Evolutionary conservation across 2,888 invertebrate species (phyloP), one percentile per base, ranked within the genome.

Genomic region (Tetragnatha montana): DNA sequence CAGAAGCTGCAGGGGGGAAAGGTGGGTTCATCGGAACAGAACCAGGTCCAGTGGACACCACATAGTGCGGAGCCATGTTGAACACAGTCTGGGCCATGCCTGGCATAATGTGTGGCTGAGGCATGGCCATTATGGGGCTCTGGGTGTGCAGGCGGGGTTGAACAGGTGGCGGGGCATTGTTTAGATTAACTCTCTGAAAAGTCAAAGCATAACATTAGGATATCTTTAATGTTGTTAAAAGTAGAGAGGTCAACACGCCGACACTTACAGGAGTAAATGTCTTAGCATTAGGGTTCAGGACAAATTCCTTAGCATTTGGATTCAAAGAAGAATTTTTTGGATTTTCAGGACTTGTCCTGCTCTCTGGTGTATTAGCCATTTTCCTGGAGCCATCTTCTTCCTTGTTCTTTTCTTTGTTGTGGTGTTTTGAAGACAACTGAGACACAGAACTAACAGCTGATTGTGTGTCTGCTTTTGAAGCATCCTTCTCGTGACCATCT

Each of bases 281-380:
- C 93, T 97, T 97, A 83, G 97, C 96, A 91, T 96, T 96, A n/a
- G 98, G 97, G 95, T 97, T 98, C 93, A 95, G 94, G 84, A 95
- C 95, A 93, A 98, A 98, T 94, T 97, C 97, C 94, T 97, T 97
- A 76, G 97, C 97, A 93, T 97, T 96, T 85, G 97, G 97, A 95
- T 97, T 97, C 92, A 97, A 95, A 0, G 95, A 96, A 47, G 96
- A 96, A 93, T 96, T 96, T 93, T 96, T 96, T 91, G 96, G 94
- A 75, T 95, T 76, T 73, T 90, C 90, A 22, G 90, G 89, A 60
- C 76, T 89, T 71, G 69, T 73, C 49, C 89, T 49, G 19, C 47
- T 89, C 35, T 89, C 89, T n/a, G 89, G 81, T 47, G 71, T 75
- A 35, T 47, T 88, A 8, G 68, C 74, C n/a, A 71, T 73, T 71